phyloP scores from a whole-genome alignment of 2,888 invertebrate genomes.

The Lasioglossum vierecki region DNA sequence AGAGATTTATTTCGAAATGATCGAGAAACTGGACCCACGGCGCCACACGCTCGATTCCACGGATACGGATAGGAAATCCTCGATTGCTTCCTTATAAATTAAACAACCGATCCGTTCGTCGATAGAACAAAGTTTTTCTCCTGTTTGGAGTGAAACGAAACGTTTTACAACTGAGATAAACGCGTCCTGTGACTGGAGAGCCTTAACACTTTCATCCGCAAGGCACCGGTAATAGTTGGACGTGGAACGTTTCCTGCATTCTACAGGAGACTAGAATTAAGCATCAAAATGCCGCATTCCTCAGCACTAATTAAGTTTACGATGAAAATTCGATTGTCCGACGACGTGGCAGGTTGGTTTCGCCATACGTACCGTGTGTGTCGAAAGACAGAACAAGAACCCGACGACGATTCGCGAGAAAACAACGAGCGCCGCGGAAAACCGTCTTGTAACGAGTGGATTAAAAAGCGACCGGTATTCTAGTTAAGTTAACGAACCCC shows the following conservation, averaged over 20 bases:
- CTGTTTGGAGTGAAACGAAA: neutral
- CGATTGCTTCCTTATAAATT: neutral
- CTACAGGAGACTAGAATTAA: neutral
- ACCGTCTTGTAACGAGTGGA: neutral
- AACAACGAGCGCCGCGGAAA: neutral
- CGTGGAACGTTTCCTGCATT: neutral
- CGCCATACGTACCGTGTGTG: neutral
- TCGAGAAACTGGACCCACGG: neutral
- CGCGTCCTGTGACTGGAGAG: neutral
- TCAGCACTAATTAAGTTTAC: neutral
- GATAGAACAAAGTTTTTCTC: neutral
- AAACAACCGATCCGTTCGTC: neutral
- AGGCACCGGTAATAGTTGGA: neutral
- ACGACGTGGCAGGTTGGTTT: neutral
- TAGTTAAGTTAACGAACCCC: neutral
- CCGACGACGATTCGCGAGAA: neutral
- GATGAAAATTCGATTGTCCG: neutral
- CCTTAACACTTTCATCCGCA: neutral
- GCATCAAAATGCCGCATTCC: neutral
- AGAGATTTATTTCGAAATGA: constrained; percentile 15
- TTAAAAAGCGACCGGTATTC: neutral
- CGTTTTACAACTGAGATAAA: neutral
- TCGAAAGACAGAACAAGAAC: neutral
- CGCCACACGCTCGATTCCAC: neutral
- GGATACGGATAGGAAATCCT: neutral